phyloP scores from a whole-genome alignment of 2,113 vertebrate genomes.

The Hemiprocne comata region DNA sequence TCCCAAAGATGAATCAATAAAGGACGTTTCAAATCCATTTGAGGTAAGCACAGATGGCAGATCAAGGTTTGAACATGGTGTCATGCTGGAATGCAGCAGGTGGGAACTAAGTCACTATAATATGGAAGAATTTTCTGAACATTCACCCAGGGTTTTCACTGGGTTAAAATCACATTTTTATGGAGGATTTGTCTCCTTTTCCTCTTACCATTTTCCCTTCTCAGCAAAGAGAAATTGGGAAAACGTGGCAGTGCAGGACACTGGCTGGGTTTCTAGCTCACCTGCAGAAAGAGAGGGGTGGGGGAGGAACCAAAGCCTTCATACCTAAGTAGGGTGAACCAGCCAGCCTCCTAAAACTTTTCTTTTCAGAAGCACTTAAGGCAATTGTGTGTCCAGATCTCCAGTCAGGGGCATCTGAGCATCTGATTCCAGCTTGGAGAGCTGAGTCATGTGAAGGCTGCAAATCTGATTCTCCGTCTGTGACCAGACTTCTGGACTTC shows the following conservation, averaged over 20 bases:
- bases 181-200: neutral
- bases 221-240: neutral
- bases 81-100: neutral
- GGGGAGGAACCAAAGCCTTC: neutral
- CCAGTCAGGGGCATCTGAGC: neutral
- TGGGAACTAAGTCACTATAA: neutral
- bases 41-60: neutral
- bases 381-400: neutral
- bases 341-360: neutral
- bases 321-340: neutral
- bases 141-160: neutral
- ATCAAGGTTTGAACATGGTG: neutral
- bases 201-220: neutral
- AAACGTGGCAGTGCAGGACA: neutral
- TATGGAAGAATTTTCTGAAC: neutral
- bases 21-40: neutral
- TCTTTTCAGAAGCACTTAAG: neutral
- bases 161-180: neutral
- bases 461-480: neutral
- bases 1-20: neutral
- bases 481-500: conserved; percentile 24
- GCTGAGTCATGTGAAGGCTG: conserved; percentile 31
- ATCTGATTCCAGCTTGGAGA: neutral
- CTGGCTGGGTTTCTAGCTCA: neutral
- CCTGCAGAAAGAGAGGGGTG: neutral